phyloP scores from a whole-genome alignment of 2,113 vertebrate species.

The Tapirus terrestris region DNA sequence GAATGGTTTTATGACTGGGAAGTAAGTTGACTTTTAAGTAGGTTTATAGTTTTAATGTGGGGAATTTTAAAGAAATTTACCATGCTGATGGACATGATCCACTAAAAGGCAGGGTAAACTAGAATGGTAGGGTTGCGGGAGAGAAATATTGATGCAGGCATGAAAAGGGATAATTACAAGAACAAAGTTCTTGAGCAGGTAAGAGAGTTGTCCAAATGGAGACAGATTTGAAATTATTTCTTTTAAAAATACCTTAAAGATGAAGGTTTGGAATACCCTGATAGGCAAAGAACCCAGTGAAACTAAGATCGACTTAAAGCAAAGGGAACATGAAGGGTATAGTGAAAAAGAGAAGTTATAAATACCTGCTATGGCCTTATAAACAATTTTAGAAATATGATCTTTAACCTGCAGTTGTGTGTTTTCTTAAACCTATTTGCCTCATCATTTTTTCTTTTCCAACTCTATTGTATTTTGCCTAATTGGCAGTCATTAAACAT shows the following conservation, averaged over 20 bases:
- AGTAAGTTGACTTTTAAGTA: not conserved
- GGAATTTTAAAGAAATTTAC: not conserved
- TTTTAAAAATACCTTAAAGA: not conserved
- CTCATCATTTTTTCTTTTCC: not conserved
- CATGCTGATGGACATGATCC: not conserved
- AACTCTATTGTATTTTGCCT: not conserved
- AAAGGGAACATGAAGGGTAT: not conserved
- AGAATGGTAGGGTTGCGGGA: not conserved
- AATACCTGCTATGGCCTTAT: not conserved
- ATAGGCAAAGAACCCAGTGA: not conserved
- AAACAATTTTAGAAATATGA: not conserved
- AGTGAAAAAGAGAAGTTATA: not conserved
- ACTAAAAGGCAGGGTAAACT: not conserved
- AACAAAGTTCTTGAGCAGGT: not conserved
- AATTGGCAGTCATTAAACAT: not conserved
- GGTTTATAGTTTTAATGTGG: not conserved
- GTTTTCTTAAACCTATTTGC: not conserved
- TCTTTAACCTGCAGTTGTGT: not conserved
- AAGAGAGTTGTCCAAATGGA: not conserved
- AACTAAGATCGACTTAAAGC: not conserved
- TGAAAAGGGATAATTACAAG: not conserved
- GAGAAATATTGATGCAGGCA: not conserved
- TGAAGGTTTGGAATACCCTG: not conserved
- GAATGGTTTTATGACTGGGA: not conserved
- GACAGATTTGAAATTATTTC: not conserved